Base-by-base conservation (phyloP, 1,140 invertebrate genomes). In the Manduca sexta region DNA sequence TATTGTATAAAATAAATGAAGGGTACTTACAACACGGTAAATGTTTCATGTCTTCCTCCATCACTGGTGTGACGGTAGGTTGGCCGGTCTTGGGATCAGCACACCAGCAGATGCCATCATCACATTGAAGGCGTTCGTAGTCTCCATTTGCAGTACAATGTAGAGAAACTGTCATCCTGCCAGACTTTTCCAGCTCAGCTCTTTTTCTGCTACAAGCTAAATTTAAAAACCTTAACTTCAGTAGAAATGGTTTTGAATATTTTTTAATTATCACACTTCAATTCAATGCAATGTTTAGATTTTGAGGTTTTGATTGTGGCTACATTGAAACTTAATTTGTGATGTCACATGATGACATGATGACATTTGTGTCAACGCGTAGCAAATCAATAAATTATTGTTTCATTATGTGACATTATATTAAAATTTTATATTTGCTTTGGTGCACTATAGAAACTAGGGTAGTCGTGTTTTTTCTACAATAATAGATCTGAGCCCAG, bases 51-150 rank as follows among this genome's bases (percentile, higher is more conserved):
- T 89, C 77, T n/a, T 53, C 64, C 52, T 89, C 82, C 1, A 84
- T 83, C 2, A 91, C 81, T 0, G 88, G 77, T 2, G 68, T 48
- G 0, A 86, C 73, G 10, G 74, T 83, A 0, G 88, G 74, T 29
- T 86, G 79, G 3, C 89, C 89, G 6, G 88, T 90, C 56, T 62
- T 76, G 1, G 84, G 64, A 29, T 90, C 74, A 1, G 84, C 87
- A 64, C 90, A 91, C 89, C 89, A 91, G 63, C 90, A 91, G 42
- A 89, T 69, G 1, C 86, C 89, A 12, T 82, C 72, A 64, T 90
- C 88, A 53, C 90, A 91, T 65, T 91, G 90, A 18, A 91, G 58
- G 4, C 69, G 69, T 56, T 91, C 90, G 57, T 88, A 91, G 74
- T 90, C 89, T 6, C 90, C 90, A 52, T 78, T 78, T 6, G 65